Conservation (phyloP, 1,140 invertebrate species). For the Phenacoccus solenopsis region DNA sequence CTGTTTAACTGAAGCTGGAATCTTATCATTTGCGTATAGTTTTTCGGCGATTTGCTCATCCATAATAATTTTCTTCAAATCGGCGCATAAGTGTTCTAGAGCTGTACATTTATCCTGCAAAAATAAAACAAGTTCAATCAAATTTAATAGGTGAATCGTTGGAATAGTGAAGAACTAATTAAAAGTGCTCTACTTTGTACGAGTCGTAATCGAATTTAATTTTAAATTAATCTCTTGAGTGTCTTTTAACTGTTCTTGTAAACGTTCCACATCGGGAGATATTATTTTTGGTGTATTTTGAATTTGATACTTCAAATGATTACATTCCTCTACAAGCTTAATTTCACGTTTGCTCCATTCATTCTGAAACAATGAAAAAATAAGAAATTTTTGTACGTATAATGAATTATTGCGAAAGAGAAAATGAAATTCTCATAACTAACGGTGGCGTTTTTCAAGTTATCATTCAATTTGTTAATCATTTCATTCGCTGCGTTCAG, state of each 20-base stretch:
- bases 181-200: not conserved
- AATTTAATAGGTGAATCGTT: not conserved
- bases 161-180: too few relatives aligned
- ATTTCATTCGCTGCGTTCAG: not conserved
- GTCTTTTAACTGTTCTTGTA: constrained; percentile 8
- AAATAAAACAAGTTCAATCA: not conserved
- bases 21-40: constrained; percentile 8
- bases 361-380: not conserved
- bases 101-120: not conserved
- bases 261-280: not conserved
- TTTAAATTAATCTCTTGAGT: constrained; percentile 5
- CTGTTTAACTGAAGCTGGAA: constrained; percentile 5
- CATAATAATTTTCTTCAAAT: constrained; percentile 12
- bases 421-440: too few relatives aligned
- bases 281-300: not conserved
- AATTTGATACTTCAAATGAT: not conserved
- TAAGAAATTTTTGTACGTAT: not conserved
- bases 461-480: not conserved
- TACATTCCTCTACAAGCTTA: not conserved
- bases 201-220: constrained; percentile 5
- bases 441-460: not conserved
- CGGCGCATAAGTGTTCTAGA: not conserved
- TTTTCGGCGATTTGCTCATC: not conserved
- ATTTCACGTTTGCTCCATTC: not conserved
- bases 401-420: not conserved